A percentile compares a stretch with the other conserved stretches of the same genome.
These are phyloP conservation scores for Pachypanchax playfairii DNA, from an alignment of 2,113 vertebrate species.

Conservation along the genomic window DNA sequence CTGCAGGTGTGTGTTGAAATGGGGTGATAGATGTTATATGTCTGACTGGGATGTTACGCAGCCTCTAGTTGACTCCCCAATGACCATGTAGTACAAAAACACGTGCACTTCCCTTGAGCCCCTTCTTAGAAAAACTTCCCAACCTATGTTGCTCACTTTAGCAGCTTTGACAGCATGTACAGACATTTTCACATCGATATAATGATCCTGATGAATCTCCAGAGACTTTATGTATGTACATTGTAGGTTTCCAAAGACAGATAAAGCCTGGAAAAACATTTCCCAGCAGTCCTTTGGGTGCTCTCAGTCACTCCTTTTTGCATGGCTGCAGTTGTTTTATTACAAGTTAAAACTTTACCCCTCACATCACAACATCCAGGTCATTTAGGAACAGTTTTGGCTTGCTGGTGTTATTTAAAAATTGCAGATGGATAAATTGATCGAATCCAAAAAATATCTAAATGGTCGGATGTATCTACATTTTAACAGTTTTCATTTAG, in stretches of 20 bases:
- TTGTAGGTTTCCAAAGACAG: conserved; percentile 29
- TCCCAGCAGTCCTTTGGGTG: conserved; percentile 29
- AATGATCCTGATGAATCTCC: conserved; percentile 6
- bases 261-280: conserved; percentile 31
- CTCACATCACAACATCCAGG: neutral
- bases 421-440: neutral
- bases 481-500: neutral
- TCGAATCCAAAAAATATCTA: no score
- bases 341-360: neutral
- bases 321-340: neutral
- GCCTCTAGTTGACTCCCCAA: conserved; percentile 9
- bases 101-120: conserved; percentile 7
- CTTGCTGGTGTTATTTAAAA: neutral
- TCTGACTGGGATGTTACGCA: conserved; percentile 8
- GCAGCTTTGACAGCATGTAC: neutral
- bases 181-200: conserved; percentile 11
- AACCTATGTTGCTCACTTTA: conserved; percentile 1
- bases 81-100: conserved; percentile 30
- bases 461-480: no score
- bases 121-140: neutral
- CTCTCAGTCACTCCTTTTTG: conserved; percentile 17
- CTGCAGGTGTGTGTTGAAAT: conserved; percentile 6
- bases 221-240: conserved; percentile 6
- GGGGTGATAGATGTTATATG: conserved; percentile 21
- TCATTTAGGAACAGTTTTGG: neutral